These are phyloP conservation scores for Motacilla alba DNA, from an alignment of 2,113 vertebrate genomes.

Conservation along the genomic window DNA sequence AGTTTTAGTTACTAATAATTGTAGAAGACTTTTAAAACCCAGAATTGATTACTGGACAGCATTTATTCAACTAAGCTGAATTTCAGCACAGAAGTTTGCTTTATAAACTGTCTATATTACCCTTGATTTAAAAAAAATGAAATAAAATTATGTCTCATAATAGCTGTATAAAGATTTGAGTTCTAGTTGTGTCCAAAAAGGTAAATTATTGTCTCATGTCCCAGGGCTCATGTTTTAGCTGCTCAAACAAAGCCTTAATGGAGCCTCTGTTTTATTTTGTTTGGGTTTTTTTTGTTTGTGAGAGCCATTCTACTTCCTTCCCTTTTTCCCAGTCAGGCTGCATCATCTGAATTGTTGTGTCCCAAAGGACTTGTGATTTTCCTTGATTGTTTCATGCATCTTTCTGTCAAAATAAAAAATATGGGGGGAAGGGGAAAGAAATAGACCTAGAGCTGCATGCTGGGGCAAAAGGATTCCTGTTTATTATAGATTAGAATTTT, in stretches of 20 bases:
- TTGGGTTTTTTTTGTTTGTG: background rate
- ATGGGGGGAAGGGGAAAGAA: rapidly evolving
- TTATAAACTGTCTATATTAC: background rate
- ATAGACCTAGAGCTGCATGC: background rate
- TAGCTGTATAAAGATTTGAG: background rate
- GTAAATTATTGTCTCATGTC: background rate
- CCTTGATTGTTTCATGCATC: background rate
- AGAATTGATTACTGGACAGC: background rate
- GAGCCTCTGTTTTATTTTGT: background rate
- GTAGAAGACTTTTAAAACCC: constrained; percentile 10
- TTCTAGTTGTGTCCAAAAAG: background rate
- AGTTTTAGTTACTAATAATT: background rate
- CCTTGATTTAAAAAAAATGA: background rate
- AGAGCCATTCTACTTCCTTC: background rate
- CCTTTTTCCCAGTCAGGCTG: background rate
- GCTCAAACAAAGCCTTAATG: background rate
- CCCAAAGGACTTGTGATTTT: background rate
- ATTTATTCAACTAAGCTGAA: constrained; percentile 1
- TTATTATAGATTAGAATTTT: background rate
- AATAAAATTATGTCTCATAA: constrained; percentile 19
- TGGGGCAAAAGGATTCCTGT: background rate
- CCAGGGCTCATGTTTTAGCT: background rate
- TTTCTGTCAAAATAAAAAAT: background rate
- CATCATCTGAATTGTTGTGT: background rate
- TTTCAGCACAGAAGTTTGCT: constrained; percentile 2